Evolutionary conservation across 2,888 invertebrate species (phyloP), one percentile per base, ranked within the genome.

Genomic region (Adelphocoris suturalis): DNA sequence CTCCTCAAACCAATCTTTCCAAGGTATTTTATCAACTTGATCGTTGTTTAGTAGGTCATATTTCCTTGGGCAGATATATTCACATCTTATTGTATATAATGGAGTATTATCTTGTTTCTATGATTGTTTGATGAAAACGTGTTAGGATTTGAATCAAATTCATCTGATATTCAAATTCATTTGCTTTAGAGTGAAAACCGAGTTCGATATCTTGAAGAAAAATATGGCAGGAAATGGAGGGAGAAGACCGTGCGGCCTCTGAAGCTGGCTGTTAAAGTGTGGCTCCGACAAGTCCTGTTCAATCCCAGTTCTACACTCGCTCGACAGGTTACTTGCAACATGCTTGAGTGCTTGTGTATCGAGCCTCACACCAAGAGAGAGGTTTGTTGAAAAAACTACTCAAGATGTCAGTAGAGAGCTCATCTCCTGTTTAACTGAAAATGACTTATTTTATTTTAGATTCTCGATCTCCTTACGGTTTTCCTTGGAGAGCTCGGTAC

Each of bases 281-380:
- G 99, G 99, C 94, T 99, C 90, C 96, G 97, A 92, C 96, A 97
- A n/a, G 97, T 98, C 11, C 95, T 99, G 92, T 99, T 99, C 93
- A 98, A 98, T 94, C 96, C 97, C 0, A 97, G 97, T 93, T 98
- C 98, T 0, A 95, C 97, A 86, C 95, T 97, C 91, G 97, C 98
- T 0, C 95, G 99, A 37, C 97, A 97, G 93, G 96, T 98, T 55
- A 97, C 98, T 13, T 98, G 98, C 92, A 97, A 96, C 93, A 96
- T 98, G 94, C 95, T 98, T 27, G 97, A 97, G 93, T 96, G 97
- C 0, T 95, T 98, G 76, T 97, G 97, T 92, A 95, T 95, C 92
- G 95, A 94, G 78, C 95, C 95, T 61, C 95, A 95, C 91, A 94
- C 96, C 0, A 96, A 96, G 92, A 95, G 96, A 92, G 95, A 96